phyloP scores from a whole-genome alignment of 2,113 vertebrate genomes.

The Syngnathoides biaculeatus region DNA sequence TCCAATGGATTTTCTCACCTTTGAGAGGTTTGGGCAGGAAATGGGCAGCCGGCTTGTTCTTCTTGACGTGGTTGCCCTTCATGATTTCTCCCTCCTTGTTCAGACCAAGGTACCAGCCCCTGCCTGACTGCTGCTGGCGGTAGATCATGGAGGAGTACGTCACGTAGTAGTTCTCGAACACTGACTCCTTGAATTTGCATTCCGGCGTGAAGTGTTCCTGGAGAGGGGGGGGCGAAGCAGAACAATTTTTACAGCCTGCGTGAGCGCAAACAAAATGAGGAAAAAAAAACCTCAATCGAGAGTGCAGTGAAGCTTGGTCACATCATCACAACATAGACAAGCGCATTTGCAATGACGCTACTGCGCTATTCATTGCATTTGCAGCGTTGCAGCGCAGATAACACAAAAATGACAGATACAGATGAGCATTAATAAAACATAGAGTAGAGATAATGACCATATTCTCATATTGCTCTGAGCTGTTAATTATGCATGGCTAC shows the following conservation, averaged over 20 bases:
- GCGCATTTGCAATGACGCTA: background rate
- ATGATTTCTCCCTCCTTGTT: conserved; percentile 99
- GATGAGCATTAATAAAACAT: conserved; percentile 58
- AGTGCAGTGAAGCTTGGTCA: conserved; percentile 13
- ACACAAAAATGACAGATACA: conserved; percentile 44
- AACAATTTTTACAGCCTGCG: conserved; percentile 13
- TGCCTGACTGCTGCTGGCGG: conserved; percentile 95
- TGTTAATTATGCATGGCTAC: conserved; percentile 54
- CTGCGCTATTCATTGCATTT: conserved; percentile 39
- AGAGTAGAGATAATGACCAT: conserved; percentile 31
- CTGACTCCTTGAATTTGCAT: conserved; percentile 99
- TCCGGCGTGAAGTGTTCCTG: conserved; percentile 99
- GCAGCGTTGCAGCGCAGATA: conserved; percentile 38
- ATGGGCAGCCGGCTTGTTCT: conserved; percentile 97
- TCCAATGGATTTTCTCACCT: conserved; percentile 71
- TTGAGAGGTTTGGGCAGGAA: conserved; percentile 99
- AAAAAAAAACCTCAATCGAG: conserved; percentile 26
- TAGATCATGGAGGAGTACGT: conserved; percentile 99
- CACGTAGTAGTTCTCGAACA: conserved; percentile 99
- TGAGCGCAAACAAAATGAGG: conserved; percentile 17
- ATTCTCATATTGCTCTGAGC: conserved; percentile 36
- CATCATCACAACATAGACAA: conserved; percentile 3
- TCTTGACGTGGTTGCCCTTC: conserved; percentile 99
- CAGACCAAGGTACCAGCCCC: conserved; percentile 98
- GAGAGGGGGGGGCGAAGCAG: conserved; percentile 16